phyloP scores from a whole-genome alignment of 2,888 invertebrate genomes.

The Lymantria monacha region DNA sequence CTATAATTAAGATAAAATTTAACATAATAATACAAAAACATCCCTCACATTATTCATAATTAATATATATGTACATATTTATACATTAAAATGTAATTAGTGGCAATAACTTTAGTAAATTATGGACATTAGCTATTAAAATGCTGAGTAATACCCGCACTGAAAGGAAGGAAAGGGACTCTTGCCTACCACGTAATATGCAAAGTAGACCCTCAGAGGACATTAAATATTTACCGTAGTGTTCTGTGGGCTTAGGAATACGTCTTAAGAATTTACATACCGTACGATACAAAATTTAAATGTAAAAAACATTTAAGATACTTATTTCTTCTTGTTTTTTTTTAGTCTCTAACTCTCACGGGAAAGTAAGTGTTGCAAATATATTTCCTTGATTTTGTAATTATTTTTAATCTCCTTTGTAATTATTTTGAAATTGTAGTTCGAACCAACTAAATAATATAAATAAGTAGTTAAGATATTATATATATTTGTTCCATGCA shows the following conservation, averaged over 20 bases:
- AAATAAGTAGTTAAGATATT: too few species aligned
- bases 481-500: too few species aligned
- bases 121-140: conserved; percentile 36
- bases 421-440: too few species aligned
- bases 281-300: conserved; percentile 13
- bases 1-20: too few species aligned
- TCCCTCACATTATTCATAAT: too few species aligned
- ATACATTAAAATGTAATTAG: conserved; percentile 28
- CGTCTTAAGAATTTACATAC: conserved; percentile 38
- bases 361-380: too few species aligned
- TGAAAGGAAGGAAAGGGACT: conserved; percentile 16
- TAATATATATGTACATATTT: conserved; percentile 1
- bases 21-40: too few species aligned
- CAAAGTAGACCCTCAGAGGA: conserved; percentile 38
- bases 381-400: too few species aligned
- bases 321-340: not conserved
- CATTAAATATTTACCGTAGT: conserved; percentile 46
- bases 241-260: conserved; percentile 19
- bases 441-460: too few species aligned
- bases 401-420: too few species aligned
- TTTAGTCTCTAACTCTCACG: too few species aligned
- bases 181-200: conserved; percentile 38
- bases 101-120: conserved; percentile 23
- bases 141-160: conserved; percentile 28
- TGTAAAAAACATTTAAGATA: conserved; percentile 7